Evolutionary conservation across 2,888 invertebrate genomes (phyloP), one percentile per base, ranked within the genome.

Genomic region (Dolichomitus sp.): DNA sequence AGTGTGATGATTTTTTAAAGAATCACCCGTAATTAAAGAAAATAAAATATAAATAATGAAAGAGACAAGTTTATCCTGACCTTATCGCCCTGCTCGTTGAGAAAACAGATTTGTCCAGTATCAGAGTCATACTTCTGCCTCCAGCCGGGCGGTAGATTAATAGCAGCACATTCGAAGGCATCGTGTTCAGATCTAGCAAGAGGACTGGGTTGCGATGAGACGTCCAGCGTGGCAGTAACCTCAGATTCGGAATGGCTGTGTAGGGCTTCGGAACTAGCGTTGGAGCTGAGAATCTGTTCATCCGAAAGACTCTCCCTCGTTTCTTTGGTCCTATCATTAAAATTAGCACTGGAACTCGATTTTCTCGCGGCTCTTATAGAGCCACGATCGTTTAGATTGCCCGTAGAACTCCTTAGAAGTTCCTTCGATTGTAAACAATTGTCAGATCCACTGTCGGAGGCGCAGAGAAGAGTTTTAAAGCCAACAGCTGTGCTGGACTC

Each of bases 81-180:
- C 94, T 94, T 95, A 84, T 94, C 94, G 69, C 94, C 94, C n/a
- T 94, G 94, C 4, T 92, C 87, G 88, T 95, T 95, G 80, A 94
- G 88, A 85, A 94, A 95, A 85, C 94, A 95, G n/a, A 94, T 89
- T 77, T 94, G 93, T 37, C 94, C 94, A 23, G 92, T 92, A 48
- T 90, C 90, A 14, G 84, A 83, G 86, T 93, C 93, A 63, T 91
- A 92, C 72, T 92, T 91, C 84, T 94, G 93, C 27, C 91, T 93
- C 95, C 95, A 95, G 9, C 95, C 95, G 0, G 92, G 88, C 4
- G 94, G 94, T 72, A 95, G 80, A 30, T 89, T 85, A 52, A 89
- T 89, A 63, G 86, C 83, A 61, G 86, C 83, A 70, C 88, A 90
- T 63, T 90, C 90, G 9, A 85, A 83, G 0, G 76, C 75, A 66